Conservation (phyloP, 1,140 invertebrate genomes). For the Lithobius niger region DNA sequence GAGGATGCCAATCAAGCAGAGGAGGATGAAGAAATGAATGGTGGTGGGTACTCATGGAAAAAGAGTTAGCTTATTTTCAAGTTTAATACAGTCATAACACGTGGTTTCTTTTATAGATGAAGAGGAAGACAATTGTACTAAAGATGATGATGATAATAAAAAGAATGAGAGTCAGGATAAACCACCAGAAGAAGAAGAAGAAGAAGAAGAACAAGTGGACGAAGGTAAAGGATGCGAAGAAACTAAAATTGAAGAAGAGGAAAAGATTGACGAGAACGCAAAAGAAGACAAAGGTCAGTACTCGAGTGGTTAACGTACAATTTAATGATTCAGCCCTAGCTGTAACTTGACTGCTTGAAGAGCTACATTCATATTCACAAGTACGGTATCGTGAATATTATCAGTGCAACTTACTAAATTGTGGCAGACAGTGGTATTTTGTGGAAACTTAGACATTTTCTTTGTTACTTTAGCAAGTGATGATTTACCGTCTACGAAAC, state of each 20-base stretch:
- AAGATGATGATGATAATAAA: constrained; percentile 21
- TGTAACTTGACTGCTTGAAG: too few species aligned
- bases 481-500: too few species aligned
- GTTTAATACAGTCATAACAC: neutral
- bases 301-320: too few species aligned
- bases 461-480: too few species aligned
- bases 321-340: too few species aligned
- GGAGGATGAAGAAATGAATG: constrained; percentile 64
- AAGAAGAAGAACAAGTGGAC: constrained; percentile 22
- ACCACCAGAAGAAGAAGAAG: constrained; percentile 20
- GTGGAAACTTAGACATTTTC: too few species aligned
- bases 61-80: neutral
- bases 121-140: too few species aligned
- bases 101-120: constrained; percentile 24
- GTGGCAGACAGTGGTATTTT: too few species aligned
- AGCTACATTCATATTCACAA: too few species aligned
- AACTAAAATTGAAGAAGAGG: constrained; percentile 10
- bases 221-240: constrained; percentile 13
- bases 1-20: constrained; percentile 60
- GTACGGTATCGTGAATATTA: too few species aligned
- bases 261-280: constrained; percentile 11
- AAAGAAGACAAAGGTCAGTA: constrained; percentile 8
- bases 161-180: constrained; percentile 21
- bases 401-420: too few species aligned
- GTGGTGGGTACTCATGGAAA: too few species aligned